Conservation (phyloP, 2,113 vertebrate species). For the Tor tambroides region DNA sequence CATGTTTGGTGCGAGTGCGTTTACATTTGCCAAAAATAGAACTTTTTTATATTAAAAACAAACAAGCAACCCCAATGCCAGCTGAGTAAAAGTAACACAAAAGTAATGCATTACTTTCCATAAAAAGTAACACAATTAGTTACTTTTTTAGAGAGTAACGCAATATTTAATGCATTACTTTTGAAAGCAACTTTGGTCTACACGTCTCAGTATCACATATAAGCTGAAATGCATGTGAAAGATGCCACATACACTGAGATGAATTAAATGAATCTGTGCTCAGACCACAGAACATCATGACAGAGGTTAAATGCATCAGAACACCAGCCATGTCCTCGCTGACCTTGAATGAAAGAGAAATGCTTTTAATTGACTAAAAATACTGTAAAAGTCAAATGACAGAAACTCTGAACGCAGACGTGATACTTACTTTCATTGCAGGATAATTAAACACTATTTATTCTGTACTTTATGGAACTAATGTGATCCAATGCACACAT, state of each 20-base stretch:
- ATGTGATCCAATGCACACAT: background rate
- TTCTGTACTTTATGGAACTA: background rate
- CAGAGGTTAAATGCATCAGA: background rate
- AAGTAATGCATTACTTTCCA: too few species aligned
- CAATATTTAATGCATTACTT: background rate
- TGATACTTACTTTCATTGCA: background rate
- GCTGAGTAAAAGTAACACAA: background rate
- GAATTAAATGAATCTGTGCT: background rate
- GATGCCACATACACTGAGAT: background rate
- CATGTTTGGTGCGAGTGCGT: too few species aligned
- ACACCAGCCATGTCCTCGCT: background rate
- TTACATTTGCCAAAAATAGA: too few species aligned
- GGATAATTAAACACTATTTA: background rate
- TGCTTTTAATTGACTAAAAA: background rate
- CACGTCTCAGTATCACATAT: background rate
- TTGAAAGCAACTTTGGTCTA: too few species aligned
- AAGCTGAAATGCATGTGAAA: background rate
- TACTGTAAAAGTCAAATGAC: background rate
- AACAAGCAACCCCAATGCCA: background rate
- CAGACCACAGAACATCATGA: constrained; percentile 5
- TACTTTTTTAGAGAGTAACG: background rate
- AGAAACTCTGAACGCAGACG: background rate
- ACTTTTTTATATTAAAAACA: too few species aligned
- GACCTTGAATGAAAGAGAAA: background rate
- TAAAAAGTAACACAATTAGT: background rate